Conservation (phyloP, 1,140 invertebrate genomes). For the Cotesia chilonis region DNA sequence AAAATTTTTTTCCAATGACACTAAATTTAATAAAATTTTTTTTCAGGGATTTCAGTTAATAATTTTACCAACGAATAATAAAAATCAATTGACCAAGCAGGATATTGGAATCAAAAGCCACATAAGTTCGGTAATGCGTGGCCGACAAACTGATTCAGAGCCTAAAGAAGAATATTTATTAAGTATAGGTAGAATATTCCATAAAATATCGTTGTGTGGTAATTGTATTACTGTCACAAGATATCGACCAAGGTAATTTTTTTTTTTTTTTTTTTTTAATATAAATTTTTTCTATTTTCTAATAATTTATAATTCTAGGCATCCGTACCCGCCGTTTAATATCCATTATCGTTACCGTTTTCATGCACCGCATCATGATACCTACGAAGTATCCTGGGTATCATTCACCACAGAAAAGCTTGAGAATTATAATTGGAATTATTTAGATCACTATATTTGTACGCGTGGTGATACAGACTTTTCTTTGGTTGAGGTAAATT, state of each 20-base stretch:
- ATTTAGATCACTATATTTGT: conserved; percentile 96
- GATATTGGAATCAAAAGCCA: conserved; percentile 52
- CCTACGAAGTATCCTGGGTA: conserved; percentile 94
- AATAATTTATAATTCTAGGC: conserved; percentile 69
- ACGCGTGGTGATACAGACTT: conserved; percentile 91
- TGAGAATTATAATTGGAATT: conserved; percentile 98
- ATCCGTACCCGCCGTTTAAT: conserved; percentile 90
- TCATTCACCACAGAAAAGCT: conserved; percentile 94
- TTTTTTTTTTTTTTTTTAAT: neutral
- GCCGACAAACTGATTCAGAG: conserved; percentile 64
- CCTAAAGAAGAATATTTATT: conserved; percentile 79
- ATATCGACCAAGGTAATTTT: conserved; percentile 87
- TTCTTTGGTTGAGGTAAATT: conserved; percentile 79
- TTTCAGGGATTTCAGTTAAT: conserved; percentile 87
- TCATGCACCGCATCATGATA: conserved; percentile 91
- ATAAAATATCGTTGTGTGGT: conserved; percentile 84
- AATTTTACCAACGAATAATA: conserved; percentile 67
- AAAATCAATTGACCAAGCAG: conserved; percentile 64
- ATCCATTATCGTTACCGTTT: conserved; percentile 92
- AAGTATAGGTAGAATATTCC: conserved; percentile 95
- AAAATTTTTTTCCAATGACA: too few relatives aligned
- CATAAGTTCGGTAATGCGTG: conserved; percentile 63
- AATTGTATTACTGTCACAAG: conserved; percentile 91
- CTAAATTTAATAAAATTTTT: conserved; percentile 41
- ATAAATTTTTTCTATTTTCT: neutral